A percentile compares a stretch with the other conserved stretches of the same genome.
Evolutionary conservation across 2,888 invertebrate species (phyloP).

Genomic region (Sinelater perroti): DNA sequence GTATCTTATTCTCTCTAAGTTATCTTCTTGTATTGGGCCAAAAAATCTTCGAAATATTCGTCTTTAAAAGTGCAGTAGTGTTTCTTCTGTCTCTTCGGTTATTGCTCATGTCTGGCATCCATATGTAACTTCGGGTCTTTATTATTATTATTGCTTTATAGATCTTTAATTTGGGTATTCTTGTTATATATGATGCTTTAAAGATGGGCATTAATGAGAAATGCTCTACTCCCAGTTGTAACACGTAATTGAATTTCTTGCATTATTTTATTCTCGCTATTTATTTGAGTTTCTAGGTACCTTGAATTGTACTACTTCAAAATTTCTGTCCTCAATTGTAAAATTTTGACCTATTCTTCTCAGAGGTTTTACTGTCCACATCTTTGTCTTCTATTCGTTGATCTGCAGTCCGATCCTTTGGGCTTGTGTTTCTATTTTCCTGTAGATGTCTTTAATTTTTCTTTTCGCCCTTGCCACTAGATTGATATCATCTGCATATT

Average conservation of each 20-base stretch:
- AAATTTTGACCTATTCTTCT: neutral
- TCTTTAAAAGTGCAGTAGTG: no score
- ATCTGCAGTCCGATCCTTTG: neutral
- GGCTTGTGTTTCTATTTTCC: no score
- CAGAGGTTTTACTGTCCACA: neutral
- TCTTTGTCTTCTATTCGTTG: neutral
- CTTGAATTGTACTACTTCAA: constrained; percentile 1
- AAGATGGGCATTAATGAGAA: neutral
- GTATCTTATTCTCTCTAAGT: neutral
- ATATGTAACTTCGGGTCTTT: neutral
- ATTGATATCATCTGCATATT: no score
- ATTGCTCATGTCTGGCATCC: neutral
- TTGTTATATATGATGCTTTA: neutral
- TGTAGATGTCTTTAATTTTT: no score
- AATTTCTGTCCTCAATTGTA: neutral
- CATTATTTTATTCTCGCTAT: neutral
- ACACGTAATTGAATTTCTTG: neutral
- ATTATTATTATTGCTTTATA: no score
- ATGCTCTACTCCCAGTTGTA: neutral
- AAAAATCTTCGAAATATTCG: no score
- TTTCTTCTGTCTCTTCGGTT: no score
- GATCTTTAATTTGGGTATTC: neutral
- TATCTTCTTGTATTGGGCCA: neutral
- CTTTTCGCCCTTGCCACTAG: no score
- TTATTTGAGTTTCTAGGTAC: neutral